Conservation (phyloP, 2,113 vertebrate genomes). For the Trematomus loennbergii region DNA sequence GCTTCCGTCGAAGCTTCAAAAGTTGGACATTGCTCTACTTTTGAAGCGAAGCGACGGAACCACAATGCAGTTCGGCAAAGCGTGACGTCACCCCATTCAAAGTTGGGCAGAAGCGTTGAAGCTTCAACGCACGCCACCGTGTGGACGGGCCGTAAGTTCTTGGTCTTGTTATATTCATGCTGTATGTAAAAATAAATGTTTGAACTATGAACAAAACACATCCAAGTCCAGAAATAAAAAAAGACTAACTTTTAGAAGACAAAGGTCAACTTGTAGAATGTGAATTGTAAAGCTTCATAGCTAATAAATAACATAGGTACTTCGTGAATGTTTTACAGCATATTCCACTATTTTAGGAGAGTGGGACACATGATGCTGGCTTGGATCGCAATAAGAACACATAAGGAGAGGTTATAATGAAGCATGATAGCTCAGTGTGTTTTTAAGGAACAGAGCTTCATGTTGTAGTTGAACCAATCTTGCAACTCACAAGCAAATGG, state of each 20-base stretch:
- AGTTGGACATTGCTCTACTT: too few species aligned
- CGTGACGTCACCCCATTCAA: too few species aligned
- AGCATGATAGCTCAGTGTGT: not conserved
- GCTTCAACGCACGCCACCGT: too few species aligned
- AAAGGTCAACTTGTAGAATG: conserved; percentile 4
- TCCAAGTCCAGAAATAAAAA: too few species aligned
- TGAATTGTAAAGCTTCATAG: not conserved
- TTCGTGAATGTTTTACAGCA: not conserved
- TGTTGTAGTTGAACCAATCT: not conserved
- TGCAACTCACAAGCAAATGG: not conserved
- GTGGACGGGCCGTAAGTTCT: too few species aligned
- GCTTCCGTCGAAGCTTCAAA: too few species aligned
- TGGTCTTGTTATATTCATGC: too few species aligned
- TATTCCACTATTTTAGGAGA: not conserved
- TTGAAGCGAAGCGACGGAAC: too few species aligned
- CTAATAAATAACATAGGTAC: not conserved
- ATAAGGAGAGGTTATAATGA: not conserved
- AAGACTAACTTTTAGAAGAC: not conserved
- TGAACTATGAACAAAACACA: too few species aligned
- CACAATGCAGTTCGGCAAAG: too few species aligned
- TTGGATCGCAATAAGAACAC: not conserved
- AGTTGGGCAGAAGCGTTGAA: too few species aligned
- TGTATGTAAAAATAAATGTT: too few species aligned
- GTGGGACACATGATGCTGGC: not conserved
- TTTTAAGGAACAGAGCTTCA: not conserved